These are phyloP conservation scores for Sycobia sp. DNA, from an alignment of 1,140 invertebrate genomes.

Conservation along the genomic window DNA sequence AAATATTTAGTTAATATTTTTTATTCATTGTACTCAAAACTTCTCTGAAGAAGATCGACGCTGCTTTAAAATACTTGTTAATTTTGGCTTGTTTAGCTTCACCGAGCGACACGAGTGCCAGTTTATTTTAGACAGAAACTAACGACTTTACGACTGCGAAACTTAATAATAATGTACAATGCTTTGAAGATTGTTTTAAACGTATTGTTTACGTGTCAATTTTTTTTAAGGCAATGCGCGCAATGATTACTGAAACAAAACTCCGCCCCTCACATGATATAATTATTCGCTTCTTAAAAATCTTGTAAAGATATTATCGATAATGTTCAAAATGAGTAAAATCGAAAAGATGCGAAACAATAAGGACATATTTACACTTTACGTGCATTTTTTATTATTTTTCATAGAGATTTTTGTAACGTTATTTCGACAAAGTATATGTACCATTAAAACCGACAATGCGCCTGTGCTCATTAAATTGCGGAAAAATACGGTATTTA, in stretches of 20 bases:
- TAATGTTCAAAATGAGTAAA: conserved; percentile 21
- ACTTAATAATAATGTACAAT: conserved; percentile 36
- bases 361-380: no score
- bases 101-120: conserved; percentile 20
- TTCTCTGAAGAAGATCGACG: conserved; percentile 27
- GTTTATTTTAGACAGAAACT: conserved; percentile 26
- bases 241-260: conserved; percentile 15
- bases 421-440: not conserved
- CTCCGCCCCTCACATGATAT: conserved; percentile 21
- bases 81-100: conserved; percentile 21
- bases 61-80: conserved; percentile 16
- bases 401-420: conserved; percentile 24
- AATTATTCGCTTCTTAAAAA: conserved; percentile 24
- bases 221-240: conserved; percentile 25
- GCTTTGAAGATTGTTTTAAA: conserved; percentile 32
- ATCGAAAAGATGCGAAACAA: no score
- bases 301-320: conserved; percentile 13
- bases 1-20: no score
- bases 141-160: conserved; percentile 29
- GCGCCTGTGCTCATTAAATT: conserved; percentile 25
- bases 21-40: no score
- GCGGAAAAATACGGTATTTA: not conserved
- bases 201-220: conserved; percentile 22
- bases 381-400: conserved; percentile 34
- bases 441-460: conserved; percentile 18